These are phyloP conservation scores for Corbicula japonica DNA, from an alignment of 2,888 invertebrate species.

Conservation along the genomic window DNA sequence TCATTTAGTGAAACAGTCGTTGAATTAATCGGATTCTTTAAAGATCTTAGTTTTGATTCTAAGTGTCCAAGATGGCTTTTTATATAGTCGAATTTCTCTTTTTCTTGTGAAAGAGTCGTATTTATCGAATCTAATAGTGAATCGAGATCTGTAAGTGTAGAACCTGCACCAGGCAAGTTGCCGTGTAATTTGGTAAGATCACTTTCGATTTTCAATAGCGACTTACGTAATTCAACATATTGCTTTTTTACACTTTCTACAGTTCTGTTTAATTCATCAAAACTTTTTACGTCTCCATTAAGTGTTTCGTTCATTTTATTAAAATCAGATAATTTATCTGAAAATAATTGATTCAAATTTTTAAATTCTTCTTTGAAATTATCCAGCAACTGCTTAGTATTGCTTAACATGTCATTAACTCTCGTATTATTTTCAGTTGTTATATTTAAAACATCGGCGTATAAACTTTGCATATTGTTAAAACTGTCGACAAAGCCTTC, in stretches of 20 bases:
- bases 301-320: conserved; percentile 46
- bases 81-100: conserved; percentile 51
- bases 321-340: conserved; percentile 7
- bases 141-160: conserved; percentile 21
- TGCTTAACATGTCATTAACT: conserved; percentile 14
- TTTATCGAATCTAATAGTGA: conserved; percentile 34
- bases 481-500: conserved; percentile 36
- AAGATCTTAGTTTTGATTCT: conserved; percentile 22
- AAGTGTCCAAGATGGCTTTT: conserved; percentile 41
- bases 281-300: conserved; percentile 23
- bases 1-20: conserved; percentile 15
- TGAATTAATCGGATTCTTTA: conserved; percentile 20
- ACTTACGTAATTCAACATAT: conserved; percentile 12
- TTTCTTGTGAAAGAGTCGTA: conserved; percentile 40
- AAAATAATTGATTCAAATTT: background rate
- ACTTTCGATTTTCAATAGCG: conserved; percentile 17
- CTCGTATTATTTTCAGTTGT: conserved; percentile 46
- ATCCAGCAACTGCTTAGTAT: background rate
- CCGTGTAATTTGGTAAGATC: background rate
- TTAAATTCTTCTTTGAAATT: background rate
- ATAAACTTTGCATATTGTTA: conserved; percentile 31
- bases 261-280: conserved; percentile 34
- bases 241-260: conserved; percentile 25
- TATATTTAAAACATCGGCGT: conserved; percentile 48
- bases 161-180: conserved; percentile 7